Evolutionary conservation across 2,113 vertebrate species (phyloP), one percentile per base, ranked within the genome.

Genomic region (Furnarius figulus): DNA sequence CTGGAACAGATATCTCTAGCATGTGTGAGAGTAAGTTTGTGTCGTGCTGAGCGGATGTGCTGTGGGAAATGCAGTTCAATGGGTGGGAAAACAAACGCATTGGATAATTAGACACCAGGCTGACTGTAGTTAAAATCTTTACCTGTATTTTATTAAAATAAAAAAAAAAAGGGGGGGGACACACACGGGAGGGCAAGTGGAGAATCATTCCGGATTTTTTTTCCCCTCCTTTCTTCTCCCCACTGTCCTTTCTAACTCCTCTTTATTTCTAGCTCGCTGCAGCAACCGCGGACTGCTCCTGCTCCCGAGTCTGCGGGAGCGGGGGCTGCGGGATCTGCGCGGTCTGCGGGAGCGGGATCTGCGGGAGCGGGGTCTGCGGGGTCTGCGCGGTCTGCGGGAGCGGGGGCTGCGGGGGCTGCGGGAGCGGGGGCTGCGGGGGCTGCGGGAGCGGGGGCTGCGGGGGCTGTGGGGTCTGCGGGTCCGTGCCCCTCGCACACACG

Each of bases 251-350:
- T 6, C 19, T 40, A 63, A 59, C 12, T 33, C 16, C 46, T n/a
- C 28, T 44, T 12, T 40, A 23, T 28, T 50, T 56, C 19, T 4
- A 53, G 33, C 67, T 39, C 17, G 4, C 70, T 16, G 10, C 59
- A 58, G 35, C 30, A 39, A 0, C 12, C 4, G 15, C n/a, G 23
- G 1, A 20, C 42, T 7, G 13, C 2, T 16, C 5, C 24, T 23
- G 21, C 5, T 22, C 14, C 8, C 14, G 42, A 79, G 33, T 24
- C 17, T 24, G 40, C 25, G 50, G 27, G 35, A 18, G 1, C 10
- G 15, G 46, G 23, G 5, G 40, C 18, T 22, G 37, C 49, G 11
- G 13, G 40, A 13, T 40, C 40, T 40, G 40, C 39, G 39, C 9
- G 39, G 12, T 40, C 39, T 40, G 39, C 40, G 40, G 40, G 40